Percentiles rank a stretch among this genome's conserved stretches.
Evolutionary conservation across 2,888 invertebrate species (phyloP).

Genomic region (Tetragnatha montana): DNA sequence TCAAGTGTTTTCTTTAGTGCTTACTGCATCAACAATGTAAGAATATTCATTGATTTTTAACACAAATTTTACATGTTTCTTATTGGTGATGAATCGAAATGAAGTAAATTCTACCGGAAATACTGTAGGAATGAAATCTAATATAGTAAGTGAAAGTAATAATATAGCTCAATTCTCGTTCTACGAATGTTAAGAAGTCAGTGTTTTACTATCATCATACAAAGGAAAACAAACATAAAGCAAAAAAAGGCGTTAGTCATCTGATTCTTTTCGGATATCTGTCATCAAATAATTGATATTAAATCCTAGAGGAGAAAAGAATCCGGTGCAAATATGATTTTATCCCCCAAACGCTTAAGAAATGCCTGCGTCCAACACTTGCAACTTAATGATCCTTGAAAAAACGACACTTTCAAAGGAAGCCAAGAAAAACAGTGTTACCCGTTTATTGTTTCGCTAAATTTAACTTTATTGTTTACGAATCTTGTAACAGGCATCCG

Average conservation of each 20-base stretch:
- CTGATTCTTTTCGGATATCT: conserved; percentile 26
- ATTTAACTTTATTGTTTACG: conserved; percentile 60
- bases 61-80: too few relatives aligned
- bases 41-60: too few relatives aligned
- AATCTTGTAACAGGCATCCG: conserved; percentile 38
- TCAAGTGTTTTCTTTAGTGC: too few relatives aligned
- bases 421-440: conserved; percentile 34
- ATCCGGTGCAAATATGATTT: conserved; percentile 28
- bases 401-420: conserved; percentile 20
- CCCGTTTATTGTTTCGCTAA: conserved; percentile 55
- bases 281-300: conserved; percentile 48
- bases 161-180: too few relatives aligned
- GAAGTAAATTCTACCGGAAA: too few relatives aligned
- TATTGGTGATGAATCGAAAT: too few relatives aligned
- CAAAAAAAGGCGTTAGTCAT: not conserved
- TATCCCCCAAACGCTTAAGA: conserved; percentile 26
- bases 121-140: too few relatives aligned
- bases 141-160: too few relatives aligned
- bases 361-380: conserved; percentile 40
- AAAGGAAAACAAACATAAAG: not conserved
- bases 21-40: too few relatives aligned
- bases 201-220: not conserved
- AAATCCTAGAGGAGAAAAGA: conserved; percentile 27
- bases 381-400: conserved; percentile 55
- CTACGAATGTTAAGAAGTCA: too few relatives aligned